Evolutionary conservation across 1,140 invertebrate species (phyloP).

Genomic region (Scylla paramamosain): DNA sequence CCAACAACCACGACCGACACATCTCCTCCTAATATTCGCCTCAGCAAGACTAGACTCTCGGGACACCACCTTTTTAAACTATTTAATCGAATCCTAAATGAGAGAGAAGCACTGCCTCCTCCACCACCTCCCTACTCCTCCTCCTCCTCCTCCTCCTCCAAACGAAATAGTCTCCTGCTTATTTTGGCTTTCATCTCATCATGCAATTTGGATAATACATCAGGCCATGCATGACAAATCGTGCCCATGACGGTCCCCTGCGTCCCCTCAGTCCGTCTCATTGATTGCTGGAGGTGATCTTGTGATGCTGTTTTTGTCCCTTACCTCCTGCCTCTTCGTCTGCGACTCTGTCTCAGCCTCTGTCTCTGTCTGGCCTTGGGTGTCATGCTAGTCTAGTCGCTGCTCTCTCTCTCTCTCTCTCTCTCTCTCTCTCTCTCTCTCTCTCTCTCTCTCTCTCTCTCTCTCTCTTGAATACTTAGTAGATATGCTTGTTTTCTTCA

Average conservation of each 20-base stretch:
- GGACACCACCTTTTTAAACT: conserved; percentile 18
- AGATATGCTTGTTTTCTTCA: no score
- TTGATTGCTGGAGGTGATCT: background rate
- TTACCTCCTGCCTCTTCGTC: background rate
- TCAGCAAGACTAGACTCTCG: background rate
- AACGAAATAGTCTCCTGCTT: conserved; percentile 54
- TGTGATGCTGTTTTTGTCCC: background rate
- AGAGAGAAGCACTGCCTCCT: conserved; percentile 30
- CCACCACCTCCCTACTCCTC: background rate
- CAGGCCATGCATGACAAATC: conserved; percentile 66
- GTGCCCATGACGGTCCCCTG: background rate
- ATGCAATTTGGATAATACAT: conserved; percentile 70
- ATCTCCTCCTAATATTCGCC: conserved; percentile 33
- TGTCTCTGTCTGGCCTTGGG: background rate
- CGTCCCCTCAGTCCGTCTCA: background rate
- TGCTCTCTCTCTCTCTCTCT: background rate
- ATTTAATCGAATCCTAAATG: conserved; percentile 61
- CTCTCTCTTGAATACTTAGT: background rate
- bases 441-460: conserved; percentile 51
- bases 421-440: conserved; percentile 64
- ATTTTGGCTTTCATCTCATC: conserved; percentile 66
- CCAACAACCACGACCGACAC: background rate
- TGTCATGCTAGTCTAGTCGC: background rate
- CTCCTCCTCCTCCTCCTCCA: background rate
- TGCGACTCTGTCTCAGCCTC: background rate